phyloP scores from a whole-genome alignment of 1,140 invertebrate species.

The Holotrichia oblita region DNA sequence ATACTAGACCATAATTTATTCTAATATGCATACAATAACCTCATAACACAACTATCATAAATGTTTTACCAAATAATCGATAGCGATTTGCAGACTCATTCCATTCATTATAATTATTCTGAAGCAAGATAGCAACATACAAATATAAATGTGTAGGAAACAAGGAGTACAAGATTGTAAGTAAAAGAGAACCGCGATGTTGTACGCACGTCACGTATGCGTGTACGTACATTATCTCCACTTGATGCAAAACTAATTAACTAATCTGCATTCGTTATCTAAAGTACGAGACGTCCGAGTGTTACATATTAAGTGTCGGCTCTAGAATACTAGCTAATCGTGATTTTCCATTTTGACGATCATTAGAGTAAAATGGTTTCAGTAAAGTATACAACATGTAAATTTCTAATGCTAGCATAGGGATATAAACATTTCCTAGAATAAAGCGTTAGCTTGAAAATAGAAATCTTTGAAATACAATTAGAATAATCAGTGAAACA shows the following conservation, averaged over 20 bases:
- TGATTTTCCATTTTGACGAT: background rate
- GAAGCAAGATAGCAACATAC: background rate
- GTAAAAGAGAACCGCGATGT: background rate
- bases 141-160: background rate
- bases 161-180: background rate
- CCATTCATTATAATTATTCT: background rate
- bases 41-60: background rate
- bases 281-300: background rate
- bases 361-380: background rate
- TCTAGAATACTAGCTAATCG: constrained; percentile 1
- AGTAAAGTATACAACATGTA: background rate
- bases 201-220: constrained; percentile 7
- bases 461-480: background rate
- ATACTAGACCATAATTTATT: background rate
- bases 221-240: background rate
- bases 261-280: constrained; percentile 1
- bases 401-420: background rate
- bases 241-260: background rate
- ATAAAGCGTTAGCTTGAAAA: background rate
- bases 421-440: background rate
- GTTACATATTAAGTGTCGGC: background rate
- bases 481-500: background rate
- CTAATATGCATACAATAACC: constrained; percentile 17
- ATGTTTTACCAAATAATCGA: constrained; percentile 6
- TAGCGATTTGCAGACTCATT: background rate